Evolutionary conservation across 1,140 invertebrate species (phyloP), one percentile per base, ranked within the genome.

Genomic region (Trialeurodes vaporariorum): DNA sequence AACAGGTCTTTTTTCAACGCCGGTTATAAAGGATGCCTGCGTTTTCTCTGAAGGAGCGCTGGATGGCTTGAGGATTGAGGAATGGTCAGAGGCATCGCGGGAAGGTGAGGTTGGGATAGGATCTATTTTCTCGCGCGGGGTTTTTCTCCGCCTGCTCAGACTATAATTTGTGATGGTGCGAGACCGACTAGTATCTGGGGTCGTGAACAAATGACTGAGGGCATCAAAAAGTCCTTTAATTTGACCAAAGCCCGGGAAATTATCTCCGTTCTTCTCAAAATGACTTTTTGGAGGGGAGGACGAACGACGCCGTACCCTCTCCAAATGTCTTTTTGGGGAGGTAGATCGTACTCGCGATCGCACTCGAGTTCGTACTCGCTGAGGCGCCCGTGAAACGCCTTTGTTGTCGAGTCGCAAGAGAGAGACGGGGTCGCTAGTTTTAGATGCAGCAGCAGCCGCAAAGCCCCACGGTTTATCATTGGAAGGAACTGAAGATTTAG

Each of bases 211-310:
- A 76, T 93, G 90, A 68, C 90, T 92, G 11, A 94, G 80, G 1
- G 91, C 90, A 77, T 94, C 91, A 78, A 89, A 92, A 0, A 94
- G 78, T 24, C 89, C 86, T 65, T 87, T 87, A 13, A 92, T 75
- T 70, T 89, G 87, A 5, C 85, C 83, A 71, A 81, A 79, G 25
- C 84, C 84, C 70, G 82, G 78, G 65, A 64, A 64, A 49, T 59
- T 49, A 40, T 65, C 64, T 22, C 64, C 63, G 64, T 68, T 68
- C 25, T 68, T 65, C 58, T 49, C 34, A 49, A 49, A 49, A 49
- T 49, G 25, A 26, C 25, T n/a, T 59, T n/a, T 5, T 49, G 40
- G 26, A 59, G 26, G 61, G 23, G 13, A 66, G 27, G 40, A 64
- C 61, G 23, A 63, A 65, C 21, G 23, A n/a, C 21, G 63, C 12